Percentiles rank a stretch among this genome's conserved stretches.
Conservation (phyloP, 2,888 invertebrate genomes). For the Platycnemis pennipes region DNA sequence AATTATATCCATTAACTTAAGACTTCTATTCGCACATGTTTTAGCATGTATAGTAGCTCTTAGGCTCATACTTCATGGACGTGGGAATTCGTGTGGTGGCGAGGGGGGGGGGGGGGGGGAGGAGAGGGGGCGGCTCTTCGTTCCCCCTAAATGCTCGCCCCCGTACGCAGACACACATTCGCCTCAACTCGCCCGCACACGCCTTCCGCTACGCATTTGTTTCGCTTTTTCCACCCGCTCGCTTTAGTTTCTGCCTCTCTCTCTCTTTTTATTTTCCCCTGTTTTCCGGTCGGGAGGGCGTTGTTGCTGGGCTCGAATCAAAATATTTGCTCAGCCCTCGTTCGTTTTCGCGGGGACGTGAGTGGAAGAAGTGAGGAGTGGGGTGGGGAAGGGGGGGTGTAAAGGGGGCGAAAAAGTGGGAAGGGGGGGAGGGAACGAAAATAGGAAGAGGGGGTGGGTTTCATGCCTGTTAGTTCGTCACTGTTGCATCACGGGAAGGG, state of each 20-base stretch:
- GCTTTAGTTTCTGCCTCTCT: not conserved
- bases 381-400: not conserved
- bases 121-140: too few relatives aligned
- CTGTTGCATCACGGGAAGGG: not conserved
- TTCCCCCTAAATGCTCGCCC: too few relatives aligned
- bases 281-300: conserved; percentile 21
- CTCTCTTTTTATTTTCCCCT: not conserved
- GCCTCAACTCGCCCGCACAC: not conserved
- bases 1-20: too few relatives aligned
- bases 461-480: not conserved
- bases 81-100: too few relatives aligned
- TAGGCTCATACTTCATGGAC: too few relatives aligned
- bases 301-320: conserved; percentile 29
- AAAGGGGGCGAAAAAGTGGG: not conserved
- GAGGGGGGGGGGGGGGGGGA: too few relatives aligned
- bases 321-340: not conserved
- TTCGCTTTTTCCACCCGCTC: not conserved
- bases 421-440: not conserved
- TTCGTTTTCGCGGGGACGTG: not conserved
- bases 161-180: not conserved
- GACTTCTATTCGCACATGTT: too few relatives aligned
- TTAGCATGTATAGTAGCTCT: too few relatives aligned
- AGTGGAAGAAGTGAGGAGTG: not conserved
- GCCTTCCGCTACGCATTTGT: not conserved
- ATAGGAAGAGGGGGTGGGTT: not conserved